Base-by-base conservation (phyloP, 2,888 invertebrate species). In the Metellina segmentata region DNA sequence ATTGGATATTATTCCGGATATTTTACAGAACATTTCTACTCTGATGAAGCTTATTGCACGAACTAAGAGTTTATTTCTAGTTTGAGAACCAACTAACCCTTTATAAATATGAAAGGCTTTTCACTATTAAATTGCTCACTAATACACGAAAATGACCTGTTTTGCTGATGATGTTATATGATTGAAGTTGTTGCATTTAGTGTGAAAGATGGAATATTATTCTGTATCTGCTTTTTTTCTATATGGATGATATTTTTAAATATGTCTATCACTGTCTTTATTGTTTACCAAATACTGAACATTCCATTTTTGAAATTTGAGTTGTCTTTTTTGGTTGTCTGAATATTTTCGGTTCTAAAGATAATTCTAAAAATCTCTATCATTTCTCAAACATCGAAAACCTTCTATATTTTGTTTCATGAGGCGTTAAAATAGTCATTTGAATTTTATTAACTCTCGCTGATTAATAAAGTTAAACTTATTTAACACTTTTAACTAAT, bases 291-390 rank as follows among this genome's bases (percentile, higher is more conserved):
- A 61, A 16, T 61, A 83, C 20, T 52, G 13, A 53, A 83, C 83
- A 83, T 83, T 83, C 83, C 83, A 83, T 83, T 83, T 83, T 77
- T 48, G n/a, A 51, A 49, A n/a, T n/a, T 51, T 51, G 51, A 6
- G 49, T 34, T 74, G 11, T 8, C 6, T 19, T 74, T 19, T 74
- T 74, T 74, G 61, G 61, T 61, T 61, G 61, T 61, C 61, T 61
- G 61, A 61, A 61, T 61, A 16, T 11, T 61, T 11, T 61, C 61
- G 11, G 16, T 61, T 61, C 16, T 7, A 2, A 34, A 34, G 4
- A 34, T 34, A 34, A 34, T 34, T 34, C 34, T 34, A 34, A 34
- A 34, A 34, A 34, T 34, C 34, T 34, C 34, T 34, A 34, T 34
- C 34, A 34, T 34, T 4, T 34, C 4, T 34, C 34, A 2, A 2